phyloP scores from a whole-genome alignment of 2,888 invertebrate species.

The Aquatica leii region DNA sequence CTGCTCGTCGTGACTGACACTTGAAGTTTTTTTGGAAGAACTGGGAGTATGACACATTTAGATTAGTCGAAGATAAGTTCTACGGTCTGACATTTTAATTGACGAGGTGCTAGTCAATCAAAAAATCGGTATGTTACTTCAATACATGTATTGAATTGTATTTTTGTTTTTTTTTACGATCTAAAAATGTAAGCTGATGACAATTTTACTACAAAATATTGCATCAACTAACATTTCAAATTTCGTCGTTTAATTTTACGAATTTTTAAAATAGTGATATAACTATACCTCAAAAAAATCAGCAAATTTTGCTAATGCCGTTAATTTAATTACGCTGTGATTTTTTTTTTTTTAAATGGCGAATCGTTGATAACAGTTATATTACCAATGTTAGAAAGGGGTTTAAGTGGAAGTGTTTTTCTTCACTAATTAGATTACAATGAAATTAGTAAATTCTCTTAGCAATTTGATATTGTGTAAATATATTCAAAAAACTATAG shows the following conservation, averaged over 20 bases:
- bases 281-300: conserved; percentile 16
- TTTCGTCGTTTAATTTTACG: neutral
- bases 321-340: conserved; percentile 8
- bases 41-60: conserved; percentile 61
- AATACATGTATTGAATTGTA: conserved; percentile 9
- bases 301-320: conserved; percentile 14
- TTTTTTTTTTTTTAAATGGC: conserved; percentile 1
- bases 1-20: conserved; percentile 61
- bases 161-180: neutral
- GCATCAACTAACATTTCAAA: conserved; percentile 23
- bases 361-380: conserved; percentile 10
- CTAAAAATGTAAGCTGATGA: conserved; percentile 27
- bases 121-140: conserved; percentile 31
- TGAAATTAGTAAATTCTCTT: too few relatives aligned
- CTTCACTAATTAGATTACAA: too few relatives aligned
- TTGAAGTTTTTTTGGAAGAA: conserved; percentile 62
- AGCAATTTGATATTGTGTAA: too few relatives aligned
- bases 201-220: conserved; percentile 16
- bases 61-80: conserved; percentile 62
- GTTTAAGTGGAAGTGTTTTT: conserved; percentile 5
- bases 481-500: too few relatives aligned
- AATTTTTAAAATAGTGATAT: conserved; percentile 15
- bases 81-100: conserved; percentile 60
- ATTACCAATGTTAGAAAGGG: neutral
- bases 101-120: conserved; percentile 34